phyloP scores from a whole-genome alignment of 2,888 invertebrate genomes.

The Zaprionus lineosus region DNA sequence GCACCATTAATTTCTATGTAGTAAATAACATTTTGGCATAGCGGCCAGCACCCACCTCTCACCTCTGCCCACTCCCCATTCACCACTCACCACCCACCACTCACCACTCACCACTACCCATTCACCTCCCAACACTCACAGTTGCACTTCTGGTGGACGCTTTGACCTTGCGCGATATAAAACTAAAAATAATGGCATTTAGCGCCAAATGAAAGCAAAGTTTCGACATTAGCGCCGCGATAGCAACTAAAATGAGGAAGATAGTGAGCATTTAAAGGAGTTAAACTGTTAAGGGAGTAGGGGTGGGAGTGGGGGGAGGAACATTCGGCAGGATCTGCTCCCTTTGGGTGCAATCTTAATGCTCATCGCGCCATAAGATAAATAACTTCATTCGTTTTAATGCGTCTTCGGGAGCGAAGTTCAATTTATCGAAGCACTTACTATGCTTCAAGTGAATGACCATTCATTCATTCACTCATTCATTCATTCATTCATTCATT shows the following conservation, averaged over 20 bases:
- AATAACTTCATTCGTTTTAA: too few species aligned
- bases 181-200: conserved; percentile 71
- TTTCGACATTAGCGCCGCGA: conserved; percentile 58
- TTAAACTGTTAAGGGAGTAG: conserved; percentile 2
- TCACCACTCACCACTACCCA: conserved; percentile 12
- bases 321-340: too few species aligned
- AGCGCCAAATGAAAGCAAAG: conserved; percentile 67
- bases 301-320: too few species aligned
- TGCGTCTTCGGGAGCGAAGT: too few species aligned
- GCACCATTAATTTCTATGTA: conserved; percentile 76
- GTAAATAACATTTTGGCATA: conserved; percentile 69
- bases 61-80: not conserved
- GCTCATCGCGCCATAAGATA: too few species aligned
- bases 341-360: too few species aligned
- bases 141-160: conserved; percentile 27
- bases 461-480: too few species aligned
- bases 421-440: too few species aligned
- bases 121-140: not conserved
- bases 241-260: conserved; percentile 54
- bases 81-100: not conserved
- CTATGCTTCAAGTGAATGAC: too few species aligned
- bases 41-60: too few species aligned
- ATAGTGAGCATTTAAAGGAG: conserved; percentile 23
- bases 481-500: too few species aligned
- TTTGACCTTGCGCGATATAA: conserved; percentile 64